Evolutionary conservation across 1,140 invertebrate species (phyloP).

Genomic region (Drosophila nigrodunni): DNA sequence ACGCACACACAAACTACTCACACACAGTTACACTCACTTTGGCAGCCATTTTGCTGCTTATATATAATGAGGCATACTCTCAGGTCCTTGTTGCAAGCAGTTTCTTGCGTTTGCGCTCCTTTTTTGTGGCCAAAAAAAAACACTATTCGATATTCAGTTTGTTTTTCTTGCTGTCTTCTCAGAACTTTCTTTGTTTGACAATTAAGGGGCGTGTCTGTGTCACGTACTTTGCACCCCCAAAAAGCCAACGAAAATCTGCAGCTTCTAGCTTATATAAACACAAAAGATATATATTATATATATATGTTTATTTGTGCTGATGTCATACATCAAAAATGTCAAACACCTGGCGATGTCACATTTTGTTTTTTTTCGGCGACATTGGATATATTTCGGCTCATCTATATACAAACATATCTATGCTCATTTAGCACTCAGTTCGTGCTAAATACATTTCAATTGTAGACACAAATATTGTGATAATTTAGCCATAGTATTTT

Average conservation of each 20-base stretch:
- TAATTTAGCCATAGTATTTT: constrained; percentile 45
- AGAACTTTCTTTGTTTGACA: constrained; percentile 28
- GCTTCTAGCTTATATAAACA: constrained; percentile 7
- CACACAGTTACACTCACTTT: constrained; percentile 3
- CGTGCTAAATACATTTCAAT: constrained; percentile 66
- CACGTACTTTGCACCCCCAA: constrained; percentile 17
- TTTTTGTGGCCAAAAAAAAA: constrained; percentile 1
- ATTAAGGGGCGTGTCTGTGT: constrained; percentile 34
- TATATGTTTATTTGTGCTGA: constrained; percentile 42
- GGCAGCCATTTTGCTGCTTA: constrained; percentile 49
- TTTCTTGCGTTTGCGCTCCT: constrained; percentile 37
- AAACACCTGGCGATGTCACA: constrained; percentile 52
- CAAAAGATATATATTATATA: constrained; percentile 2
- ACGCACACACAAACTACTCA: not conserved
- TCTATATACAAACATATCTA: constrained; percentile 8
- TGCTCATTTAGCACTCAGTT: not conserved
- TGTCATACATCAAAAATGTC: constrained; percentile 67
- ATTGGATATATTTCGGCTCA: constrained; percentile 19
- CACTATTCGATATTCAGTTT: constrained; percentile 12
- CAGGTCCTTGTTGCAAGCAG: constrained; percentile 38
- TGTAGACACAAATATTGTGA: constrained; percentile 41
- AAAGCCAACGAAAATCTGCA: not conserved
- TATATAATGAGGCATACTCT: constrained; percentile 16
- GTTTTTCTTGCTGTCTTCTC: constrained; percentile 13
- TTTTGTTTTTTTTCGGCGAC: not conserved